Conservation (phyloP, 2,888 invertebrate species). For the Cephus sareptanus region DNA sequence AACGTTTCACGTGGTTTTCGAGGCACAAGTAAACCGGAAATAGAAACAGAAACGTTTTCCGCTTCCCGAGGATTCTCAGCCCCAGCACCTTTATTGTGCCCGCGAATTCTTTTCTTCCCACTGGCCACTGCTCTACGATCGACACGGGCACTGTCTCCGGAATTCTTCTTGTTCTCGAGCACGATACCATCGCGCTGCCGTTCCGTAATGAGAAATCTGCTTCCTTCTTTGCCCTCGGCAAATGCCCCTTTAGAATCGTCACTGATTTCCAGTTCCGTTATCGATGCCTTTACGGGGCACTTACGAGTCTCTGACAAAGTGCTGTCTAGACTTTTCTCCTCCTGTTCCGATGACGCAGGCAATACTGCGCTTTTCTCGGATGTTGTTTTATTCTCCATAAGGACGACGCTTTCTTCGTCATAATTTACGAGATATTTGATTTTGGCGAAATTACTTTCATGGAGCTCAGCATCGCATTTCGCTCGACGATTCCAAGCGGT, state of each 20-base stretch:
- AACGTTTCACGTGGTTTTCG: not conserved
- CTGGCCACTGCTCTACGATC: constrained; percentile 18
- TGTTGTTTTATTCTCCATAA: constrained; percentile 49
- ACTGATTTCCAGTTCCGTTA: not conserved
- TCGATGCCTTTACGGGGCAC: not conserved
- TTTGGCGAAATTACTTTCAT: constrained; percentile 43
- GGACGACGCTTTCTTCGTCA: constrained; percentile 55
- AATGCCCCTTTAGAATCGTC: not conserved
- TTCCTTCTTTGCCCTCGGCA: constrained; percentile 9
- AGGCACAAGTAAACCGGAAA: no score
- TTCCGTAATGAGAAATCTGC: constrained; percentile 1
- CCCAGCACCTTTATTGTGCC: not conserved
- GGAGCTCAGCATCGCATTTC: constrained; percentile 27
- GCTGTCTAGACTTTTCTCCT: constrained; percentile 1
- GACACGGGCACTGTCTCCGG: constrained; percentile 32
- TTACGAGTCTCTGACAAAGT: not conserved
- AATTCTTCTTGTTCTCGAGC: not conserved
- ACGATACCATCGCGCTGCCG: not conserved
- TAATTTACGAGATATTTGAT: constrained; percentile 59
- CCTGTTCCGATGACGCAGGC: not conserved
- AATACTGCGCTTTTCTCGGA: no score
- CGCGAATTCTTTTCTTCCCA: no score
- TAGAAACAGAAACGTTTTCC: not conserved
- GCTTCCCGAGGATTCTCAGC: not conserved
- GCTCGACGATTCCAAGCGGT: constrained; percentile 44